These are phyloP conservation scores for Catharus bicknelli DNA, from an alignment of 2,113 vertebrate species.

Conservation along the genomic window DNA sequence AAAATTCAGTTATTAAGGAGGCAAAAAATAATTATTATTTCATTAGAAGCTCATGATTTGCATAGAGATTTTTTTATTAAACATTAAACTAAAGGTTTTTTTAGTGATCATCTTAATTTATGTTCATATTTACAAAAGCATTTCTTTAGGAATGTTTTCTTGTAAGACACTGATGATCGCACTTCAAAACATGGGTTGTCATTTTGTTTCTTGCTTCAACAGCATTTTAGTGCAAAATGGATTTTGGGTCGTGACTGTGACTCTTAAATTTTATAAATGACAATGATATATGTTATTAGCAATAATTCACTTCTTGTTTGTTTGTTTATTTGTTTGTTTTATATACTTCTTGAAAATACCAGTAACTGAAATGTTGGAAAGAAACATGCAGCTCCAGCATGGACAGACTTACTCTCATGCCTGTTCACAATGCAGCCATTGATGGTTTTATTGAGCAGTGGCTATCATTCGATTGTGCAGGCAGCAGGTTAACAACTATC, in stretches of 20 bases:
- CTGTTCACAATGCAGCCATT: neutral
- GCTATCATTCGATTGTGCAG: neutral
- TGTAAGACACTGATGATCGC: neutral
- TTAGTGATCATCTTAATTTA: neutral
- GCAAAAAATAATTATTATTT: neutral
- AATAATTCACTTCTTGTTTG: neutral
- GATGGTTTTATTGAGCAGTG: neutral
- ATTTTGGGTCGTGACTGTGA: neutral
- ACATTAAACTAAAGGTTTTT: neutral
- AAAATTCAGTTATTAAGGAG: neutral
- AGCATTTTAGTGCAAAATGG: neutral
- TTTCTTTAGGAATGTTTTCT: neutral
- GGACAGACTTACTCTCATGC: neutral
- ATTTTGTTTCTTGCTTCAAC: neutral
- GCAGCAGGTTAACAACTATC: neutral
- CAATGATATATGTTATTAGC: neutral
- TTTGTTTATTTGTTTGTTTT: neutral
- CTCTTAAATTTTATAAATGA: neutral
- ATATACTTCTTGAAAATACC: neutral
- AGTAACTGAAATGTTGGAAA: neutral
- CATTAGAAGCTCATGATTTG: neutral
- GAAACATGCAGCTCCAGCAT: accelerated
- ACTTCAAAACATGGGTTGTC: neutral
- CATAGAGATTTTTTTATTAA: neutral
- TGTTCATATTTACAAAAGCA: neutral